phyloP scores from a whole-genome alignment of 1,140 invertebrate species.

The Aphidius gifuensis region DNA sequence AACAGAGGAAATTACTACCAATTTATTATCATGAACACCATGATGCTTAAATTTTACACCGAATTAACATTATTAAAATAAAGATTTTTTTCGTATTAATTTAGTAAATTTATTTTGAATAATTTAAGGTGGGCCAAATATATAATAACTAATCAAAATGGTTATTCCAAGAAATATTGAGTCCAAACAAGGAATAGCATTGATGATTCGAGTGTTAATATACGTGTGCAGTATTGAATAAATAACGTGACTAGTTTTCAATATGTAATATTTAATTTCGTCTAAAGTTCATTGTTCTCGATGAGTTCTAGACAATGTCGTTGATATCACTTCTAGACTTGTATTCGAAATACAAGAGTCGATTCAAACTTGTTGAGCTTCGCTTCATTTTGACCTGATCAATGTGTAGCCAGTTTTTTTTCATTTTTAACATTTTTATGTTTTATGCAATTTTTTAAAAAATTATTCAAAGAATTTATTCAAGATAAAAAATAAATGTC shows the following conservation, averaged over 20 bases:
- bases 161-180: slow-evolving; percentile 12
- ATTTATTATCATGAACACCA: slow-evolving; percentile 2
- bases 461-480: slow-evolving; percentile 16
- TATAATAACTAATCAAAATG: no score
- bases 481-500: background rate
- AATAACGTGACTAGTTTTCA: slow-evolving; percentile 24
- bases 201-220: background rate
- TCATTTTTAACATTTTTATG: slow-evolving; percentile 10
- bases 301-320: background rate
- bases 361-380: background rate
- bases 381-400: slow-evolving; percentile 5
- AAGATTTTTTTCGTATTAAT: no score
- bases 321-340: no score
- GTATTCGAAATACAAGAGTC: background rate
- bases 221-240: slow-evolving; percentile 23
- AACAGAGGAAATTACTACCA: background rate
- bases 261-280: background rate
- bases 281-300: slow-evolving; percentile 22
- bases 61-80: no score
- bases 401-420: background rate
- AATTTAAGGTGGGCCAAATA: background rate
- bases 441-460: slow-evolving; percentile 5
- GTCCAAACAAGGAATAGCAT: slow-evolving; percentile 25
- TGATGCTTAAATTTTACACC: no score
- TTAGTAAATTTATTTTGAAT: no score